Conservation (phyloP, 2,113 vertebrate species). For the Xiphorhynchus elegans region DNA sequence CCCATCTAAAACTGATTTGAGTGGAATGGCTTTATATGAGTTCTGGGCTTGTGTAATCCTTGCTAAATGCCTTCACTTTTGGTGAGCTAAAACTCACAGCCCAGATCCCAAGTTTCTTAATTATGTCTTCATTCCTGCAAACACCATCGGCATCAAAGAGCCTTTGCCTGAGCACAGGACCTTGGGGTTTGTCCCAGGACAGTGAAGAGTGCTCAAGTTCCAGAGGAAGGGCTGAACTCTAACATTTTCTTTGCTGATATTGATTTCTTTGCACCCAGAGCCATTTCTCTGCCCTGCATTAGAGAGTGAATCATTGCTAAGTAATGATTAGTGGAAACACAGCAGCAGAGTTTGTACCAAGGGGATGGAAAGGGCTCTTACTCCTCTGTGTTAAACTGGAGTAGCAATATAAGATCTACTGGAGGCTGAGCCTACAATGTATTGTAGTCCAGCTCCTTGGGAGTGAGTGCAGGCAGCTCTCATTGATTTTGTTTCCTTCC, state of each 20-base stretch:
- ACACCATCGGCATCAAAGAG: neutral
- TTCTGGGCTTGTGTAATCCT: neutral
- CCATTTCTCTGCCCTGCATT: neutral
- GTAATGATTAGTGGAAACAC: neutral
- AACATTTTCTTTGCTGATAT: neutral
- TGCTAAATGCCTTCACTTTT: neutral
- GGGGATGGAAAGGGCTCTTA: neutral
- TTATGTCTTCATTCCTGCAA: neutral
- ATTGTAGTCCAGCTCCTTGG: neutral
- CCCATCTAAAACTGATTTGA: neutral
- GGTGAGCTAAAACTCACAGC: neutral
- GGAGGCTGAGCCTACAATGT: neutral
- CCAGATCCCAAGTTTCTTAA: slow-evolving; percentile 3
- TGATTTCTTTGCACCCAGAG: neutral
- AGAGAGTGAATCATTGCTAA: neutral
- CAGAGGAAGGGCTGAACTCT: neutral
- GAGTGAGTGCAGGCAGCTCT: neutral
- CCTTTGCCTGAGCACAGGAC: neutral
- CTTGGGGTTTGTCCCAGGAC: neutral
- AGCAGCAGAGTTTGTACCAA: neutral
- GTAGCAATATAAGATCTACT: neutral
- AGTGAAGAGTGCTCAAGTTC: neutral
- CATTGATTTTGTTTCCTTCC: neutral
- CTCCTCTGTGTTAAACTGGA: neutral
- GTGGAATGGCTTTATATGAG: neutral